phyloP scores from a whole-genome alignment of 1,140 invertebrate genomes.

The Nymphalis io region DNA sequence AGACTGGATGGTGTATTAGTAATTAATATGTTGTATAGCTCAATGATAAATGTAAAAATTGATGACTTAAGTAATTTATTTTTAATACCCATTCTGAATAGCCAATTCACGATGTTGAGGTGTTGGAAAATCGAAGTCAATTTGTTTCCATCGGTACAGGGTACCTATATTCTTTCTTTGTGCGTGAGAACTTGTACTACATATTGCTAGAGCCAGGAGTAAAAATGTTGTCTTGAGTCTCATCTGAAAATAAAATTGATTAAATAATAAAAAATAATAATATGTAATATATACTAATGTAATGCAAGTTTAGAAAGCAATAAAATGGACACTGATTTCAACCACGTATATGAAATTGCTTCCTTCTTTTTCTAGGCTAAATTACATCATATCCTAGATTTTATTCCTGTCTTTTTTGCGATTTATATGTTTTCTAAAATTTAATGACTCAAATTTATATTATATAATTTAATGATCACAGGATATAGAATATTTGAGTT shows the following conservation, averaged over 20 bases:
- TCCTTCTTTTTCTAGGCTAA: no score
- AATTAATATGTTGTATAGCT: background rate
- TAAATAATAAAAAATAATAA: background rate
- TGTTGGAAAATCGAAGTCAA: constrained; percentile 67
- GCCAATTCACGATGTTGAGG: constrained; percentile 50
- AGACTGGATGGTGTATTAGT: no score
- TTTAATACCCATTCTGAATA: constrained; percentile 55
- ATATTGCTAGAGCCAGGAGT: background rate
- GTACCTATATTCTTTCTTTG: constrained; percentile 51
- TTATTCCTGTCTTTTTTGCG: no score
- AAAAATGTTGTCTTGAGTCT: constrained; percentile 15
- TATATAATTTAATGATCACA: no score
- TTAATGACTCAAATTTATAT: no score
- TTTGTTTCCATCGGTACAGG: constrained; percentile 75
- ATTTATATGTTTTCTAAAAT: no score
- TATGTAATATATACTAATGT: background rate
- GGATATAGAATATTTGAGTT: no score
- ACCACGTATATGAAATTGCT: no score
- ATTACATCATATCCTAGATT: no score
- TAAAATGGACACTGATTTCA: no score
- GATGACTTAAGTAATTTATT: background rate
- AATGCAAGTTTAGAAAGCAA: background rate
- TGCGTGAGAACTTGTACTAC: background rate
- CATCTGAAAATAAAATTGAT: constrained; percentile 29
- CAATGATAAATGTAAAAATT: background rate